Conservation (phyloP, 2,113 vertebrate species). For the Fulmarus glacialis region DNA sequence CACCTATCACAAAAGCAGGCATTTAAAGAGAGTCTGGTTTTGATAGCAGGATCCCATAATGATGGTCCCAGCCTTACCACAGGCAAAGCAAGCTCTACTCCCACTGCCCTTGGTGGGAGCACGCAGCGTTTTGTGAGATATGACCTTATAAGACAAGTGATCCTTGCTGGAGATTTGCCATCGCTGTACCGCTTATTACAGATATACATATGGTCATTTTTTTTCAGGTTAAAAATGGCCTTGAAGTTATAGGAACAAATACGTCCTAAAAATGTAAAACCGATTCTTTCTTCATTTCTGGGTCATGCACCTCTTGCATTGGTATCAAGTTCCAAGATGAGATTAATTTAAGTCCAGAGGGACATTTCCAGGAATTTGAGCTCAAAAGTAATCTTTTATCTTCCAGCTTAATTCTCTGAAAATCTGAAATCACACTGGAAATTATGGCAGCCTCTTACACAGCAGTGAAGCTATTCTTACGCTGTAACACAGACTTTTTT, state of each 20-base stretch:
- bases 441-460: background rate
- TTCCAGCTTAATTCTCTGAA: background rate
- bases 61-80: background rate
- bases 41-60: conserved; percentile 17
- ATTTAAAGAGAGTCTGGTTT: conserved; percentile 38
- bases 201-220: rapidly evolving
- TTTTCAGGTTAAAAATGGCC: background rate
- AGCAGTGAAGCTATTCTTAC: background rate
- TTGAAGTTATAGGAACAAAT: background rate
- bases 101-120: background rate
- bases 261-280: background rate
- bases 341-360: background rate
- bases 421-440: conserved; percentile 3
- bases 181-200: background rate
- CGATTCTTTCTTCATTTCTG: background rate
- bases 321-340: background rate
- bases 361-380: conserved; percentile 7
- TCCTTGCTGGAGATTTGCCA: conserved; percentile 13
- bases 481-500: background rate
- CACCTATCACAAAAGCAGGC: conserved; percentile 9
- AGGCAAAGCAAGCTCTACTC: background rate
- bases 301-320: background rate
- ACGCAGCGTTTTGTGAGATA: background rate
- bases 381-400: background rate
- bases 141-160: background rate